These are phyloP conservation scores for Euplagia quadripunctaria DNA, from an alignment of 2,888 invertebrate genomes.

Conservation along the genomic window DNA sequence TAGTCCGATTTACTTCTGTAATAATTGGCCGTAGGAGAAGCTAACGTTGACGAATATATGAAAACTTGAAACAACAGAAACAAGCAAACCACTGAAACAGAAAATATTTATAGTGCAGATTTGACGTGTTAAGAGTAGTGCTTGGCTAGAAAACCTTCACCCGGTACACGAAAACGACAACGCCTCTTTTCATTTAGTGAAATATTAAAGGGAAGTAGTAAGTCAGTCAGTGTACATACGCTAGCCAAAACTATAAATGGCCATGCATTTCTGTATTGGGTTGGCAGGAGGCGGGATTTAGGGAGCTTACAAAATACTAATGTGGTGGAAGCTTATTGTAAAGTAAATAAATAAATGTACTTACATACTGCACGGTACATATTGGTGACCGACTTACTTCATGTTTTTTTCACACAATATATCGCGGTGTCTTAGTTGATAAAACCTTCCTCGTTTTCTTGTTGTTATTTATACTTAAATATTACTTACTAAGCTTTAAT, in stretches of 20 bases:
- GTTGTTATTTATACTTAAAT: conserved; percentile 1
- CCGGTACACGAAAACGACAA: not conserved
- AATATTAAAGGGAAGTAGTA: too few relatives aligned
- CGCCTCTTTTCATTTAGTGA: not conserved
- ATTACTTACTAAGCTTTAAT: not conserved
- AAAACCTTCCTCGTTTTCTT: not conserved
- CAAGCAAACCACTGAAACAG: conserved; percentile 7
- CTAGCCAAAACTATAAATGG: too few relatives aligned
- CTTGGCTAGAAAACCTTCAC: not conserved
- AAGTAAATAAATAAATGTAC: too few relatives aligned
- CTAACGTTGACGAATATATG: not conserved
- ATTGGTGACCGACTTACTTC: not conserved
- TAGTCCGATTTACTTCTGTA: not conserved
- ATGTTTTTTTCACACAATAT: not conserved
- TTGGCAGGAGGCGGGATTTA: too few relatives aligned
- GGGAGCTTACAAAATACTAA: too few relatives aligned
- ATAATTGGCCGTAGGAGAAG: not conserved
- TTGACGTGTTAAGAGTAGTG: not conserved
- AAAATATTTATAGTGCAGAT: conserved; percentile 1
- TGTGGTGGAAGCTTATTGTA: too few relatives aligned
- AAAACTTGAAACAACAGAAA: not conserved
- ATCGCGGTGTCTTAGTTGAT: too few relatives aligned
- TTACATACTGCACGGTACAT: conserved; percentile 2
- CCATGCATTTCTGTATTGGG: too few relatives aligned
- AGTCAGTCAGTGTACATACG: too few relatives aligned